A percentile compares a stretch with the other conserved stretches of the same genome.
Evolutionary conservation across 2,888 invertebrate species (phyloP).

Genomic region (Pollenia amentaria): DNA sequence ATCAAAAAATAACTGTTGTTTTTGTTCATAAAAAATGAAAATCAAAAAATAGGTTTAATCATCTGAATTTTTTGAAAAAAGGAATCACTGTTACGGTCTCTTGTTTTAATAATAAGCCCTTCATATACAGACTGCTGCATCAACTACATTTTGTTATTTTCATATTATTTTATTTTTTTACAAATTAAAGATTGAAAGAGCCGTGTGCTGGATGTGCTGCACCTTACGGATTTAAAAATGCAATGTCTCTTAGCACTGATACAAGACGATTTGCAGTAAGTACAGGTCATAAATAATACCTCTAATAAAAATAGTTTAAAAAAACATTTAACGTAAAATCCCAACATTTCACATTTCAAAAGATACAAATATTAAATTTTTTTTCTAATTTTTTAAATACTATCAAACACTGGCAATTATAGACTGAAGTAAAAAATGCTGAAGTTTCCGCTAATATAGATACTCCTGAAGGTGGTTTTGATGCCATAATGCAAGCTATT

Average conservation of each 20-base stretch:
- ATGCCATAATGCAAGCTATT: conserved; percentile 99
- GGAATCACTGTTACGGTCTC: too few relatives aligned
- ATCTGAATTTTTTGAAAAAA: too few relatives aligned
- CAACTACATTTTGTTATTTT: not conserved
- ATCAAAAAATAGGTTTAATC: too few relatives aligned
- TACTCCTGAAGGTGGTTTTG: conserved; percentile 99
- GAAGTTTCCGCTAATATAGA: conserved; percentile 98
- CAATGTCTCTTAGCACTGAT: conserved; percentile 94
- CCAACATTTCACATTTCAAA: too few relatives aligned
- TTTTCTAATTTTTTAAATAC: not conserved
- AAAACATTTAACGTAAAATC: not conserved
- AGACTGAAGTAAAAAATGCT: conserved; percentile 91
- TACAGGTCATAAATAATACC: conserved; percentile 80
- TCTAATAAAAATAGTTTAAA: not conserved
- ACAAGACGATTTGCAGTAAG: conserved; percentile 94
- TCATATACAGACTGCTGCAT: conserved; percentile 85
- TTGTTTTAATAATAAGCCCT: too few relatives aligned
- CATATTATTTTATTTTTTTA: not conserved
- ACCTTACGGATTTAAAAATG: conserved; percentile 98
- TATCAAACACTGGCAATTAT: conserved; percentile 38
- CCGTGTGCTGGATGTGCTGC: conserved; percentile 94
- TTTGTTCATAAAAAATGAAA: too few relatives aligned
- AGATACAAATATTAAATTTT: not conserved
- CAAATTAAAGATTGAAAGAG: conserved; percentile 79
- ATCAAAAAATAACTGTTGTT: too few relatives aligned